Evolutionary conservation across 2,888 invertebrate genomes (phyloP).

Genomic region (Endotricha flammealis): DNA sequence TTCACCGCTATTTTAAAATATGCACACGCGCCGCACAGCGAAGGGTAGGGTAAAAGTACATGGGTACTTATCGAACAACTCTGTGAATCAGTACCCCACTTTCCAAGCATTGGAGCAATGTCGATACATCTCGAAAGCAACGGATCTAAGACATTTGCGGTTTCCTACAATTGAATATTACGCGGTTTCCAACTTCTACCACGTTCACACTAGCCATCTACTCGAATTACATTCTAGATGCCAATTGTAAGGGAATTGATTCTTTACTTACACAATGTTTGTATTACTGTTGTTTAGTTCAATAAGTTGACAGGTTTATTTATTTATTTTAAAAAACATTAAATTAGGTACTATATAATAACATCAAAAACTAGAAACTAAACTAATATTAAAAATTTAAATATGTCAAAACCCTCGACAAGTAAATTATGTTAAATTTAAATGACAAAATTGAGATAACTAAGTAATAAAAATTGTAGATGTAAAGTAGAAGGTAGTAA

Average conservation of each 20-base stretch:
- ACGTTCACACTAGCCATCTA: slow-evolving; percentile 11
- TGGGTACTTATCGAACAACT: slow-evolving; percentile 36
- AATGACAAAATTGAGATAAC: no score
- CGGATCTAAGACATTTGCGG: slow-evolving; percentile 64
- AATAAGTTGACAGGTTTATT: no score
- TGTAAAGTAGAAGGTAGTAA: no score
- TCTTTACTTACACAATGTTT: no score
- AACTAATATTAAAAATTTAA: no score
- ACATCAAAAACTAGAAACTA: no score
- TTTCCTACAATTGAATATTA: slow-evolving; percentile 69
- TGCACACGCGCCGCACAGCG: neutral
- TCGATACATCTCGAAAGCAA: slow-evolving; percentile 62
- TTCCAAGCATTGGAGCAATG: slow-evolving; percentile 36
- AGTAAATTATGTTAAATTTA: no score
- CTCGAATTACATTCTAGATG: slow-evolving; percentile 8
- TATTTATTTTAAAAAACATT: no score
- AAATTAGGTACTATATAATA: no score
- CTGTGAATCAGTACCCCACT: slow-evolving; percentile 58
- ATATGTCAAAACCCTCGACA: no score
- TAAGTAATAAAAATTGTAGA: no score
- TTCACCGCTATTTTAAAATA: neutral
- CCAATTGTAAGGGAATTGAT: slow-evolving; percentile 1
- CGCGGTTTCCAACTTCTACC: slow-evolving; percentile 46
- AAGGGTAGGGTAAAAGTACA: neutral
- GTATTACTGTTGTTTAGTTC: no score